Evolutionary conservation across 1,140 invertebrate species (phyloP), one percentile per base, ranked within the genome.

Genomic region (Drosophila gunungcola): DNA sequence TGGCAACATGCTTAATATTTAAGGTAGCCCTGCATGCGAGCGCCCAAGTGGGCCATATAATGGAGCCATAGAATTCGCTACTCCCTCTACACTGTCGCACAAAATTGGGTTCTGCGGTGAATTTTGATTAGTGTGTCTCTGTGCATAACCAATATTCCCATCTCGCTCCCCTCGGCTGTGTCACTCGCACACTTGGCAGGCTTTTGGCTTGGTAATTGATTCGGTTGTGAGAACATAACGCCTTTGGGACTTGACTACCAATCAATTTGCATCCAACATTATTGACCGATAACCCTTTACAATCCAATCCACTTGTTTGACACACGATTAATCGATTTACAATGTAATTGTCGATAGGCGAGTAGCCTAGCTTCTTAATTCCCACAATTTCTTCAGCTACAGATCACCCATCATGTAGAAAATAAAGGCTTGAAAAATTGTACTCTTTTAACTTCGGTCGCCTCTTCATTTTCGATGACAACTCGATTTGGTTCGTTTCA

Each of bases 1-100:
- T 49, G 69, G 53, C 38, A 85, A 55, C 73, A 57, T 60, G 69
- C 68, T 86, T 83, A 88, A 88, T 79, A 86, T 82, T 86, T 82
- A 83, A 88, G 74, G 70, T 61, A 43, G 63, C 52, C 54, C 55
- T 42, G 62, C 70, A 57, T 73, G 39, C 51, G 27, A 49, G 39
- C 58, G 39, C 45, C 53, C 76, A 68, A 68, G 78, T 84, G 77
- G 43, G 49, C 68, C 57, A 36, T 49, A 63, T 60, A 58, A 49
- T 54, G 41, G 55, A 73, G 25, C 42, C 41, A 43, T 36, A 45
- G 34, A 67, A 21, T 34, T 65, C 11, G 27, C 34, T 56, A 13
- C 41, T 29, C 48, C 29, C 11, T 38, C 38, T 38, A 48, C 45
- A 69, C 67, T 68, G 49, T 69, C 64, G 49, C 51, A 70, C 49